Conservation (phyloP, 1,140 invertebrate species). For the Caligus rogercresseyi region DNA sequence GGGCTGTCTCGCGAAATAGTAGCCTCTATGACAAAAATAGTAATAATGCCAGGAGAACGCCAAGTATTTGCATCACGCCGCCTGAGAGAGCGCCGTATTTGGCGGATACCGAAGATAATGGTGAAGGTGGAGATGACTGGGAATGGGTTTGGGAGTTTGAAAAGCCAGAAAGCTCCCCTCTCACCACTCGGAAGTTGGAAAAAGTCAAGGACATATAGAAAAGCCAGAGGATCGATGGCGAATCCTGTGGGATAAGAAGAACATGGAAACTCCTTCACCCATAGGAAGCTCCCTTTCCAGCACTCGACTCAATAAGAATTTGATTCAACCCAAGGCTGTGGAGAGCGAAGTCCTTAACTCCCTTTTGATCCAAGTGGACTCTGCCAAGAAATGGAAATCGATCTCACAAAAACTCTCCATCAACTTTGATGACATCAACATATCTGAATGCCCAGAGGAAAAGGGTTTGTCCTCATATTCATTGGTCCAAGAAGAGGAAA, state of each 20-base stretch:
- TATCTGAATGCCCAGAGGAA: constrained; percentile 7
- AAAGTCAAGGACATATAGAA: constrained; percentile 5
- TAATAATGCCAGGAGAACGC: background rate
- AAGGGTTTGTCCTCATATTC: background rate
- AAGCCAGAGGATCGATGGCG: constrained; percentile 4
- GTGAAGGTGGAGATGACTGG: constrained; percentile 5
- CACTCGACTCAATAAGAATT: background rate
- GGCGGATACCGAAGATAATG: background rate
- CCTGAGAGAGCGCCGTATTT: background rate
- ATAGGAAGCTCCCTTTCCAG: background rate
- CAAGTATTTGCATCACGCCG: background rate
- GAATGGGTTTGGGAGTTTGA: constrained; percentile 8
- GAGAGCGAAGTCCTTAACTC: background rate
- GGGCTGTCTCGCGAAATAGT: background rate
- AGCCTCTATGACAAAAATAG: background rate
- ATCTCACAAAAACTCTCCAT: constrained; percentile 5
- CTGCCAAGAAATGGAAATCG: constrained; percentile 11
- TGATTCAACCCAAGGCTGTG: background rate
- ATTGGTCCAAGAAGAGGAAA: background rate
- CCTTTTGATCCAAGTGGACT: background rate
- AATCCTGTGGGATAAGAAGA: background rate
- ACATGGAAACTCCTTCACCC: background rate
- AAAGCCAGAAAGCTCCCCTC: background rate
- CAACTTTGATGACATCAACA: constrained; percentile 1
- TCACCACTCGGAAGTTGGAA: background rate